These are phyloP conservation scores for Athene cunicularia DNA, from an alignment of 2,113 vertebrate genomes.

Conservation along the genomic window DNA sequence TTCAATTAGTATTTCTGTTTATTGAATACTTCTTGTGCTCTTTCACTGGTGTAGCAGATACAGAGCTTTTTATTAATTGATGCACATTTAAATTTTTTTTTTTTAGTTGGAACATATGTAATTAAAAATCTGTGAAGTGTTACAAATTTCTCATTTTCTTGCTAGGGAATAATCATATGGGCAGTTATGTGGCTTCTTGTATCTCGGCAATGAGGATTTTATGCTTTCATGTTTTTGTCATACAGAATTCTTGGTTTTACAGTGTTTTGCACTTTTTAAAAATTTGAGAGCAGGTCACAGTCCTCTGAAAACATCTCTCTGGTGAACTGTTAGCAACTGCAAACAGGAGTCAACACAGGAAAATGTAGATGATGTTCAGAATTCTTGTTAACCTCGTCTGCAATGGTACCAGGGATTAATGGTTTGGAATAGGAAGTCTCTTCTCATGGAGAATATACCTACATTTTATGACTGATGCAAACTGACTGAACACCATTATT, in stretches of 20 bases:
- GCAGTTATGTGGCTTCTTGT: background rate
- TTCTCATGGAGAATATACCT: background rate
- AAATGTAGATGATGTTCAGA: background rate
- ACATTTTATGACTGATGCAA: background rate
- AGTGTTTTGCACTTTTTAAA: background rate
- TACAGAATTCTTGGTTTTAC: background rate
- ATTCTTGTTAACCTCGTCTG: background rate
- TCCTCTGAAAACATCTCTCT: background rate
- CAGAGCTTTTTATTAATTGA: background rate
- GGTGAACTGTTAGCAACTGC: background rate
- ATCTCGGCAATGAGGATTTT: background rate
- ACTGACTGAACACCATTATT: background rate
- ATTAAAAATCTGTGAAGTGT: background rate
- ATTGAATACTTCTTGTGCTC: background rate
- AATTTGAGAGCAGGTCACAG: background rate
- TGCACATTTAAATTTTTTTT: background rate
- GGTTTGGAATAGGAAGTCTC: background rate
- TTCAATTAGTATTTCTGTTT: background rate
- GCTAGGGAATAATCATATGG: background rate
- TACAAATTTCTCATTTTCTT: background rate
- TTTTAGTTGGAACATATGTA: background rate
- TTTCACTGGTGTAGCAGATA: background rate
- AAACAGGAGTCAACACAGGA: background rate
- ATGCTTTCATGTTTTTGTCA: background rate
- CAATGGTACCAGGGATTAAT: background rate